Evolutionary conservation across 2,797 vertebrate species (phyloP), one percentile per base, ranked within the genome.

Genomic region (Myripristis murdjan): DNA sequence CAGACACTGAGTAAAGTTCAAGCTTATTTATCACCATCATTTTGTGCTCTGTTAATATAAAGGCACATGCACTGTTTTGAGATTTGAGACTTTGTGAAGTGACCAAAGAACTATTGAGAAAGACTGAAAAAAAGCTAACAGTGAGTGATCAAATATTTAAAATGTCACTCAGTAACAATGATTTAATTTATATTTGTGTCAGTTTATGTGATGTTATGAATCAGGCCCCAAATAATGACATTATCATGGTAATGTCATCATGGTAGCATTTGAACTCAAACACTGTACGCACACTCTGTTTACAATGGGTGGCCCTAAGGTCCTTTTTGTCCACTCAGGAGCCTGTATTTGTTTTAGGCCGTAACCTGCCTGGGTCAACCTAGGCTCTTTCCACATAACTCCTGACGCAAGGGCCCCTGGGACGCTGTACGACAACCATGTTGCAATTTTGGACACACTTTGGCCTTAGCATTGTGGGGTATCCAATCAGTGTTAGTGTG

Each of bases 281-380:
- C 46, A 12, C 31, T 28, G 51, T 48, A 47, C 5, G 56, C 9
- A 39, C 37, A 4, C 5, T 51, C 24, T 71, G 77, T 63, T 68
- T 73, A 79, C 79, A 70, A 7, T 77, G 44, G 61, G 67, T 72
- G 52, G 62, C 44, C 65, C 46, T 79, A 73, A 77, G 51, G 41
- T 78, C 44, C 37, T 37, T 61, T 77, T 53, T 78, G 70, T 71
- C 31, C 53, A 18, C 52, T 74, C 48, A 46, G 55, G 70, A 62
- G 35, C 69, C 24, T 76, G 28, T 86, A 64, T 90, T 82, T 88
- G 67, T 79, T 78, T 60, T 66, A 62, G 57, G 61, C 28, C 60
- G 41, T 56, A 43, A 70, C 73, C 67, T 48, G 39, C 62, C 33
- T 51, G 46, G 60, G 37, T 52, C 23, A n/a, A 37, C 54, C 58